Evolutionary conservation across 1,140 invertebrate genomes (phyloP), one percentile per base, ranked within the genome.

Genomic region (Dendrolimus kikuchii): DNA sequence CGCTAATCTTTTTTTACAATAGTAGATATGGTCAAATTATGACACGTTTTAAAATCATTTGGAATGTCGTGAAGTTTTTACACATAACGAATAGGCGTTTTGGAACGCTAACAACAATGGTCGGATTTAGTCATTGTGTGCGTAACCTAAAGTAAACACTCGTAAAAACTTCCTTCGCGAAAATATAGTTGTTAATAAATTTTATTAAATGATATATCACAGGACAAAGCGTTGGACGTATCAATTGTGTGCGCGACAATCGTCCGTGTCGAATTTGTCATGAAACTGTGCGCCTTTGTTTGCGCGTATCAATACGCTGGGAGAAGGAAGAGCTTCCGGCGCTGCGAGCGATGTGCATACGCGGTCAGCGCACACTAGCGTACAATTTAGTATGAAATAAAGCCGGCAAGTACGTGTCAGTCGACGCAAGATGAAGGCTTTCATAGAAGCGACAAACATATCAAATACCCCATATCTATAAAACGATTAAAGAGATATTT

Each of bases 281-380:
- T 81, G 74, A 68, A 70, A 75, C 70, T 72, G 64, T 63, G 55
- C 51, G 57, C 68, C 54, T 72, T 79, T 78, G 75, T 77, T 67
- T 59, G 56, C 39, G 38, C 37, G 52, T 51, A 64, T 82, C 72
- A 83, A 83, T 79, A 68, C 61, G 55, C 65, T 65, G 71, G 72
- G 77, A 74, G 74, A 82, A 82, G 81, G 79, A 85, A 82, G 71
- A 67, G 61, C 67, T 81, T 81, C 80, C 77, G 80, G 74, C 53
- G 55, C 41, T 23, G 23, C 23, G 23, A 23, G 23, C 23, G 23
- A 23, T 23, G 23, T 23, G 23, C 23, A 23, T 23, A 23, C 23
- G 23, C 23, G 23, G 23, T 23, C 23, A 23, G 23, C 23, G 23
- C 23, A 23, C 23, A 23, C n/a, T 23, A 3, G 23, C 23, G 23